Evolutionary conservation across 1,140 invertebrate genomes (phyloP).

Genomic region (Leptinotarsa undecemlineata): DNA sequence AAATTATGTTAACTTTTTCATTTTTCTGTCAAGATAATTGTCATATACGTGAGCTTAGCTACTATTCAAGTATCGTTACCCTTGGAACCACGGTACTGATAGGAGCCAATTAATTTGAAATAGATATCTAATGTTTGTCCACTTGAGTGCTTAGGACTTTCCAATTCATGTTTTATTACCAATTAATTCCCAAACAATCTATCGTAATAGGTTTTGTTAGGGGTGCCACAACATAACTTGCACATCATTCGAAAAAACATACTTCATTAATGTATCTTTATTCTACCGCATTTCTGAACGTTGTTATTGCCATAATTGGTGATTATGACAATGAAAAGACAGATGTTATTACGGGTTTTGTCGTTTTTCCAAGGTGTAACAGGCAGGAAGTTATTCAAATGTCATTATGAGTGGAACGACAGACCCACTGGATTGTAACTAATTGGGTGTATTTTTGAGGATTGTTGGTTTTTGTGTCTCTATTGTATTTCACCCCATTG

Average conservation of each 20-base stretch:
- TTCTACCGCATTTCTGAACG: background rate
- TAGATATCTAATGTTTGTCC: no score
- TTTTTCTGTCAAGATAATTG: no score
- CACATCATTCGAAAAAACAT: background rate
- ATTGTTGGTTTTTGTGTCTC: background rate
- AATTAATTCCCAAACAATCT: background rate
- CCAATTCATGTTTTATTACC: background rate
- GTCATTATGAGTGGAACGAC: conserved; percentile 4
- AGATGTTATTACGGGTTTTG: conserved; percentile 19
- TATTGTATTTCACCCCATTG: background rate
- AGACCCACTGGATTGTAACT: conserved; percentile 1
- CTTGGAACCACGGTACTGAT: no score
- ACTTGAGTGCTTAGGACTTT: no score
- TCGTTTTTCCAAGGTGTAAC: conserved; percentile 4
- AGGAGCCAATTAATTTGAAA: no score
- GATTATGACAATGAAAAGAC: conserved; percentile 12
- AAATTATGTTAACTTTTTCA: no score
- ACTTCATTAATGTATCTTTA: background rate
- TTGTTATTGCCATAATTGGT: conserved; percentile 12
- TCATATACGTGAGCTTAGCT: no score
- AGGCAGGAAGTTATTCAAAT: conserved; percentile 17
- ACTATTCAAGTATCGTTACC: no score
- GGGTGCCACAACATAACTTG: background rate
- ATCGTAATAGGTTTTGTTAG: background rate
- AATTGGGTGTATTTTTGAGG: conserved; percentile 5